phyloP scores from a whole-genome alignment of 35 echinoderm and acorn worm genomes.

The Amphiura filiformis region DNA sequence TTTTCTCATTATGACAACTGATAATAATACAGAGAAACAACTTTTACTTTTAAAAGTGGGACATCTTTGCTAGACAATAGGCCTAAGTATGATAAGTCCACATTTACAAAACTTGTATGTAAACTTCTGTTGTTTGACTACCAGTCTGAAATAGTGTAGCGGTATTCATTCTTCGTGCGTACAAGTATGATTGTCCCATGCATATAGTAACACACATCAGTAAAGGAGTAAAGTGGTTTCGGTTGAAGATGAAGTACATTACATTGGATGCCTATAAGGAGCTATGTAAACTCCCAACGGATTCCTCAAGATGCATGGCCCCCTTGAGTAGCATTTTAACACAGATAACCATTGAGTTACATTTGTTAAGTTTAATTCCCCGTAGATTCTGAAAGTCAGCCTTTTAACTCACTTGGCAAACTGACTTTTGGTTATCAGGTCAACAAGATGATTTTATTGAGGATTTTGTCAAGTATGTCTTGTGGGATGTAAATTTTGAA shows the following conservation, averaged over 20 bases:
- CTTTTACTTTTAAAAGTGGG: no score
- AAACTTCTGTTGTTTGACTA: no score
- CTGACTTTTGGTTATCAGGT: not conserved
- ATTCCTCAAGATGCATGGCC: not conserved
- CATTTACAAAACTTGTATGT: no score
- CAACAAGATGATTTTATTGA: not conserved
- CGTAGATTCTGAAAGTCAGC: not conserved
- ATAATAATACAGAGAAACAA: no score
- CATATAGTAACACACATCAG: no score
- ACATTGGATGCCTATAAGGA: not conserved
- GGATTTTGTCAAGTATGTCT: not conserved
- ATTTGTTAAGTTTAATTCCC: not conserved
- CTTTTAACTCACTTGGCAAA: not conserved
- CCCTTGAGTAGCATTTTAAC: not conserved
- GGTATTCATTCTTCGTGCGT: no score
- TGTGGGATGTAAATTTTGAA: not conserved
- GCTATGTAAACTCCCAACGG: not conserved
- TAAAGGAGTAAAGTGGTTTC: slow-evolving; percentile 5
- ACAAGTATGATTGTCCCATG: no score
- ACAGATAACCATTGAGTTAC: slow-evolving; percentile 7
- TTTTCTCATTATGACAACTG: no score
- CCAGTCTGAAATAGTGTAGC: no score
- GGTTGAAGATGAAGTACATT: not conserved
- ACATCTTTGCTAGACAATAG: no score
- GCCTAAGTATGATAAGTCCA: no score